Evolutionary conservation across 2,113 vertebrate species (phyloP).

Genomic region (Nipponia nippon): DNA sequence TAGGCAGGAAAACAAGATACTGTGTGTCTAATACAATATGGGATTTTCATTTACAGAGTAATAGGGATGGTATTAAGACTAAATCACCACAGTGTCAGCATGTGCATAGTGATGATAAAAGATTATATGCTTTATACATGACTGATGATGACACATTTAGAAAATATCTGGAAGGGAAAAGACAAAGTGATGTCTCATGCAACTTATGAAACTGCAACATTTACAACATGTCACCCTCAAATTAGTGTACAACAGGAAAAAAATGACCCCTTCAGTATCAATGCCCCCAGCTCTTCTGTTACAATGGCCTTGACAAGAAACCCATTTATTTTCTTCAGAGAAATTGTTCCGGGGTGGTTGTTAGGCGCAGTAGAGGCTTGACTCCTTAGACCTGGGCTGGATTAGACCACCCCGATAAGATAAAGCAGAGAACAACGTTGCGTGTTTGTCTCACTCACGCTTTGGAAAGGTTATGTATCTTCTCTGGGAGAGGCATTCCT

Average conservation of each 20-base stretch:
- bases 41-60: conserved; percentile 4
- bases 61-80: conserved; percentile 37
- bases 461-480: not conserved
- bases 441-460: not conserved
- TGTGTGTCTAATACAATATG: not conserved
- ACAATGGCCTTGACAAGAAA: conserved; percentile 45
- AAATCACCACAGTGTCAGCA: conserved; percentile 36
- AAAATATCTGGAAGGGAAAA: conserved; percentile 35
- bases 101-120: conserved; percentile 48
- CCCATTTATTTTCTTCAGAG: conserved; percentile 26
- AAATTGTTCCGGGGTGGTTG: not conserved
- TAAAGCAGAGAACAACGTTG: not conserved
- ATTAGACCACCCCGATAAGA: not conserved
- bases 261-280: conserved; percentile 55
- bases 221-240: conserved; percentile 42
- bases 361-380: not conserved
- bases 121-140: conserved; percentile 50
- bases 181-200: conserved; percentile 15
- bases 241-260: conserved; percentile 51
- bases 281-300: conserved; percentile 39
- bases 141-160: conserved; percentile 38
- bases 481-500: not conserved
- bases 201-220: conserved; percentile 45
- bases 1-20: conserved; percentile 1
- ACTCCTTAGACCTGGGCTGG: not conserved